Conservation (phyloP, 2,797 vertebrate species). For the Odontamblyopus lacepedii region DNA sequence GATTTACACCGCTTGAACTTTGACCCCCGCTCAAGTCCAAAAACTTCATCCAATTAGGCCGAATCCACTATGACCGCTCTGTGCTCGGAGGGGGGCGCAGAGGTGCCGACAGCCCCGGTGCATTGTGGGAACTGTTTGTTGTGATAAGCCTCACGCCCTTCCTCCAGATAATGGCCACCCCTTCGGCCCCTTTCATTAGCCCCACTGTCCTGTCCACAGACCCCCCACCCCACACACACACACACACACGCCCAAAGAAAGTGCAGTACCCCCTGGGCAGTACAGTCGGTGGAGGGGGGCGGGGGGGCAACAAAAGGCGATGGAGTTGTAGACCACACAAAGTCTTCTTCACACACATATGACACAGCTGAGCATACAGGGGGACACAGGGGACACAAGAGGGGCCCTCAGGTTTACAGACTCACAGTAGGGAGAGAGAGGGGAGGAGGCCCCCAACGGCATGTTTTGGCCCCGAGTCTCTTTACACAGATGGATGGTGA, state of each 20-base stretch:
- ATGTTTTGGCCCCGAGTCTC: background rate
- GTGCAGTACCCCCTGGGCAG: background rate
- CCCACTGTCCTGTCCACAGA: background rate
- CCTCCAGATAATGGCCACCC: slow-evolving; percentile 1
- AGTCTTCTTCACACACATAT: slow-evolving; percentile 1
- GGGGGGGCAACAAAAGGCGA: background rate
- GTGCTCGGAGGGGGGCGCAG: background rate
- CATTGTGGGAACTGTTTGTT: slow-evolving; percentile 17
- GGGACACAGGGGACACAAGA: background rate
- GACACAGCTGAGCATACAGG: slow-evolving; percentile 7
- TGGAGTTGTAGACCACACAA: slow-evolving; percentile 1
- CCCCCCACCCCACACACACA: background rate
- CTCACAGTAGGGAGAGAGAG: background rate
- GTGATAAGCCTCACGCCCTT: slow-evolving; percentile 10
- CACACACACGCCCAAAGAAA: background rate
- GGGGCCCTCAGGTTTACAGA: background rate
- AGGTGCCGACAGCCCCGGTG: slow-evolving; percentile 10
- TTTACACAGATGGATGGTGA: background rate
- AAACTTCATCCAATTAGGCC: slow-evolving; percentile 13
- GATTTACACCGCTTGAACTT: slow-evolving; percentile 8
- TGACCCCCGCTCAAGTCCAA: slow-evolving; percentile 6
- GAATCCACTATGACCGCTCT: background rate
- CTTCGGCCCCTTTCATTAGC: slow-evolving; percentile 1
- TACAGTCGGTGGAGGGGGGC: background rate
- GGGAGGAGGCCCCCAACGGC: background rate